Base-by-base conservation (phyloP, 2,888 invertebrate genomes). In the Euplexia lucipara region DNA sequence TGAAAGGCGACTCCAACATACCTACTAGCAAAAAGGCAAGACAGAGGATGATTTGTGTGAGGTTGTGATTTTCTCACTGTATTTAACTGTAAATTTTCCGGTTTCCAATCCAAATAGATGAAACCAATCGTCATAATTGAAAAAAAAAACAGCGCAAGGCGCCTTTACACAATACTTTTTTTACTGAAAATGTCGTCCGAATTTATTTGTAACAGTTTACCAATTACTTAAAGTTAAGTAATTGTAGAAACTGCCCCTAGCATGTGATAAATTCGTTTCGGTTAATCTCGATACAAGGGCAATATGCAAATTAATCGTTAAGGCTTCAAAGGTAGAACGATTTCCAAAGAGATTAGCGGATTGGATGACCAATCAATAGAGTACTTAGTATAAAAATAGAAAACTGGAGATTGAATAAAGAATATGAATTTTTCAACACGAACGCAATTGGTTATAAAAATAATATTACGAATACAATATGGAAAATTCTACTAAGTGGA, bases 181-280 rank as follows among this genome's bases (percentile, higher is more conserved):
- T 42, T 37, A 16, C 37, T 10, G 32, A 22, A 39, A 67, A 45
- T 20, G 39, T 30, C 45, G 1, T 9, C n/a, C 7, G 39, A 32
- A 41, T 67, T 51, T 39, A 52, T 42, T 49, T 16, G 14, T 20
- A 53, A 49, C 57, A 30, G 32, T 20, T 37, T 44, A 14, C 47
- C 74, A 75, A 75, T 75, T 68, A 75, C 74, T 78, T 68, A 64
- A 61, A 68, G 53, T 64, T 41, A 77, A 77, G 78, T 73, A 77
- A 77, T 67, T 61, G 73, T 49, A 45, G 26, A 44, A 60, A 60
- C 48, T 53, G 54, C 49, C 34, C 39, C 49, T 18, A 44, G 60
- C 73, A 48, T 48, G 73, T 70, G 59, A 75, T 77, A 42, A 61
- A 73, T 77, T 63, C 47, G 39, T 26, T 59, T 16, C 60, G 45